Conservation (phyloP, 2,888 invertebrate genomes). For the Podabrus alpinus region DNA sequence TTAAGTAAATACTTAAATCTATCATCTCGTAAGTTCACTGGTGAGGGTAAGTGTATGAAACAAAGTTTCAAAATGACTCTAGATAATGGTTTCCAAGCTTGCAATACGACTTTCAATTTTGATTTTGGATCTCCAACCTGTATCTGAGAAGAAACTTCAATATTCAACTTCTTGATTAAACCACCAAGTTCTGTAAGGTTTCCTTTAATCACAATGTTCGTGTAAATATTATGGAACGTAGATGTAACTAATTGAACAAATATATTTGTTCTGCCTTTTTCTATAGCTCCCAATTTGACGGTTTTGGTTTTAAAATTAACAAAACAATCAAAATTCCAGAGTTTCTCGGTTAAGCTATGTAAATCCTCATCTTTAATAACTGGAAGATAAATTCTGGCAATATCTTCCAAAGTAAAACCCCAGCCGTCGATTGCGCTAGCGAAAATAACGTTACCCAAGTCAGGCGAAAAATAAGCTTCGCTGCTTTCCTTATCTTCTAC, state of each 20-base stretch:
- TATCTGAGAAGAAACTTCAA: conserved; percentile 55
- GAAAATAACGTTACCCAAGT: conserved; percentile 94
- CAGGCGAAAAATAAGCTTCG: conserved; percentile 92
- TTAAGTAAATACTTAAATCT: conserved; percentile 85
- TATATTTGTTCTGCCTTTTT: conserved; percentile 88
- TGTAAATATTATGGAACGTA: conserved; percentile 89
- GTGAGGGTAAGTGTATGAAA: conserved; percentile 79
- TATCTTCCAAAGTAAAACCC: conserved; percentile 68
- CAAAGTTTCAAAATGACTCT: conserved; percentile 81
- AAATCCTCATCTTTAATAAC: conserved; percentile 64
- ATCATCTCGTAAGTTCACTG: conserved; percentile 72
- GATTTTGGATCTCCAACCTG: conserved; percentile 73
- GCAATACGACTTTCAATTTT: conserved; percentile 80
- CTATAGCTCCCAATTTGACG: conserved; percentile 86
- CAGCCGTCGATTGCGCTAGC: conserved; percentile 96
- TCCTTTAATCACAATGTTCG: conserved; percentile 75
- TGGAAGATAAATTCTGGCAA: conserved; percentile 48
- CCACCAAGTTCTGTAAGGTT: conserved; percentile 73
- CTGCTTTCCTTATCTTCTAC: conserved; percentile 63
- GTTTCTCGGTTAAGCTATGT: conserved; percentile 72
- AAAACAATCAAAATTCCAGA: conserved; percentile 93
- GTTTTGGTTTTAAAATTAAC: conserved; percentile 82
- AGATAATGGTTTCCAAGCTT: conserved; percentile 90
- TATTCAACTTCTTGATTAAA: conserved; percentile 76
- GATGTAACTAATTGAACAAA: conserved; percentile 92